Base-by-base conservation (phyloP, 2,797 vertebrate genomes). In the Nyctalus aviator region DNA sequence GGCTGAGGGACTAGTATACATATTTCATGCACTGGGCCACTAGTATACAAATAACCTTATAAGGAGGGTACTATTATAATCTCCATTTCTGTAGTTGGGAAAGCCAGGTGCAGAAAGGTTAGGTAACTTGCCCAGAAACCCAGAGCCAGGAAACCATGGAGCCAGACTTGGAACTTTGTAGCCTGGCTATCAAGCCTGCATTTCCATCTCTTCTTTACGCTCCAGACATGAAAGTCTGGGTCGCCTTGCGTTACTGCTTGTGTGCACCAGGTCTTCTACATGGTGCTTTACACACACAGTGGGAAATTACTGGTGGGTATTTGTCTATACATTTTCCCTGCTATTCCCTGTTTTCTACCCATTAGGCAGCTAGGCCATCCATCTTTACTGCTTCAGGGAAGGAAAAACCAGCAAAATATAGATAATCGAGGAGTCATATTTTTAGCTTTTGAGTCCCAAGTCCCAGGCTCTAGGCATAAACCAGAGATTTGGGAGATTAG, bases 361-460 rank as follows among this genome's bases (percentile, higher is more conserved):
- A 53, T 50, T 64, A 84, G 59, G 53, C 53, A 77, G 15, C 20
- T 21, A 37, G 68, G 27, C 15, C 12, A 9, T 88, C 86, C 48
- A 8, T 73, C 62, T 76, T 83, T 35, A 69, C 55, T 71, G 69
- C 53, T 87, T 89, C 69, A 46, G 75, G 59, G 35, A 84, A 95
- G 20, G 66, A 72, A 92, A 92, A 93, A n/a, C 2, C 64, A 93
- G 46, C 32, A 85, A 90, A 75, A n/a, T 3, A 15, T 20, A 96
- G 78, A 82, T 93, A 86, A 93, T 17, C 48, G 37, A 87, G 27
- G 46, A 91, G 64, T 84, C 78, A 32, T 79, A 93, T 83, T 96
- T 97, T 94, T 86, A 94, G 82, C 85, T 90, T 68, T 88, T n/a
- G 46, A 73, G 75, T 83, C 68, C n/a, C 48, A 93, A 79, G 75